Percentiles rank a stretch among this genome's conserved stretches.
phyloP scores from a whole-genome alignment of 2,888 invertebrate genomes.

The Sialis lutaria region DNA sequence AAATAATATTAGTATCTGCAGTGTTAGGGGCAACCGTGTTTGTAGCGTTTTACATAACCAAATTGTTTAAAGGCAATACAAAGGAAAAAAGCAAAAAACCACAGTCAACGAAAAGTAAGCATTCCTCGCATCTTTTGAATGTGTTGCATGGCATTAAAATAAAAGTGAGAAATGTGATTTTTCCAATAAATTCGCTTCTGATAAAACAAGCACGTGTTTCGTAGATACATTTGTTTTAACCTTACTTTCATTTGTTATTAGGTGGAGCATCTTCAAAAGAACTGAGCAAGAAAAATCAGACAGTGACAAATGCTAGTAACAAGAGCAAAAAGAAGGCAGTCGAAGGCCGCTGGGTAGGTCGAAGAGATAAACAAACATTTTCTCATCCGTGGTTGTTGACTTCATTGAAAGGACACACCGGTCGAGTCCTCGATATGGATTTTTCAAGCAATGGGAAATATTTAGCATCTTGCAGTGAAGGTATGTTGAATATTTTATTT shows the following conservation, averaged over 20 bases:
- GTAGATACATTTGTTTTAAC: neutral
- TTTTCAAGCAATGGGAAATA: conserved; percentile 76
- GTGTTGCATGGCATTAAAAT: neutral
- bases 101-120: too few relatives aligned
- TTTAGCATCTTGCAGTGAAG: conserved; percentile 68
- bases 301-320: neutral
- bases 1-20: neutral
- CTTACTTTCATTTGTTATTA: neutral
- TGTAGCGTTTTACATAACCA: neutral
- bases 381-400: conserved; percentile 66
- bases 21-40: neutral
- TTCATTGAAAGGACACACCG: conserved; percentile 68
- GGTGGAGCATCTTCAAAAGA: too few relatives aligned
- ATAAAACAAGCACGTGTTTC: neutral
- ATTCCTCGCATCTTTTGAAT: too few relatives aligned
- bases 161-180: neutral
- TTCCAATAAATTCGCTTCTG: neutral
- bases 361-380: conserved; percentile 31
- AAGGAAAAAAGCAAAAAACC: neutral
- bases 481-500: conserved; percentile 24
- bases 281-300: neutral
- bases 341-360: neutral
- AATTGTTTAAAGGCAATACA: neutral
- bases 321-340: neutral
- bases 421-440: conserved; percentile 55